Evolutionary conservation across 2,888 invertebrate genomes (phyloP).

Genomic region (Leptinotarsa rubiginosa): DNA sequence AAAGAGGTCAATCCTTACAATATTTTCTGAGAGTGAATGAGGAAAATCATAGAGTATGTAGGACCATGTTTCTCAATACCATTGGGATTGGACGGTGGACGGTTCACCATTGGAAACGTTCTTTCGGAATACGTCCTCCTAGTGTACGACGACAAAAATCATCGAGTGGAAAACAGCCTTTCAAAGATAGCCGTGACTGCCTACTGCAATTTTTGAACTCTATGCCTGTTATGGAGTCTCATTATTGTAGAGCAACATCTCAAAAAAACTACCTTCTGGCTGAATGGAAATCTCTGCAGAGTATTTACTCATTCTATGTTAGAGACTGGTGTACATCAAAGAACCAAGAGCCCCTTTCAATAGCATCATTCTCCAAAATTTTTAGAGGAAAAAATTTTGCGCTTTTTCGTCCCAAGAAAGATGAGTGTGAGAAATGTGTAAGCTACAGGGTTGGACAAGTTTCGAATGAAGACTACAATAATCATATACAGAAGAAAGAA

Average conservation of each 20-base stretch:
- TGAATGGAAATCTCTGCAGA: constrained; percentile 1
- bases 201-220: neutral
- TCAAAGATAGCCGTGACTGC: constrained; percentile 19
- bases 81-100: constrained; percentile 28
- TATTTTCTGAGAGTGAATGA: constrained; percentile 23
- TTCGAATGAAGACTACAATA: neutral
- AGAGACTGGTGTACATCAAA: neutral
- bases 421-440: neutral
- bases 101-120: constrained; percentile 30
- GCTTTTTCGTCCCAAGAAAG: neutral
- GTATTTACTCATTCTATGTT: neutral
- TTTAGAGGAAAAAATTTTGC: neutral
- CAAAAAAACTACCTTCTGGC: constrained; percentile 6
- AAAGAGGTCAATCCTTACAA: constrained; percentile 22
- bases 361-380: constrained; percentile 5
- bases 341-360: neutral
- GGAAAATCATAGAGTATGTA: constrained; percentile 26
- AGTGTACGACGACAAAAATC: constrained; percentile 16
- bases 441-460: constrained; percentile 6
- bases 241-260: neutral
- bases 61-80: constrained; percentile 34
- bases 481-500: constrained; percentile 2
- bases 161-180: constrained; percentile 15
- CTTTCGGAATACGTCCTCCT: constrained; percentile 19
- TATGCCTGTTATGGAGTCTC: neutral